phyloP scores from a whole-genome alignment of 2,113 vertebrate species.

The Pangasianodon hypophthalmus region DNA sequence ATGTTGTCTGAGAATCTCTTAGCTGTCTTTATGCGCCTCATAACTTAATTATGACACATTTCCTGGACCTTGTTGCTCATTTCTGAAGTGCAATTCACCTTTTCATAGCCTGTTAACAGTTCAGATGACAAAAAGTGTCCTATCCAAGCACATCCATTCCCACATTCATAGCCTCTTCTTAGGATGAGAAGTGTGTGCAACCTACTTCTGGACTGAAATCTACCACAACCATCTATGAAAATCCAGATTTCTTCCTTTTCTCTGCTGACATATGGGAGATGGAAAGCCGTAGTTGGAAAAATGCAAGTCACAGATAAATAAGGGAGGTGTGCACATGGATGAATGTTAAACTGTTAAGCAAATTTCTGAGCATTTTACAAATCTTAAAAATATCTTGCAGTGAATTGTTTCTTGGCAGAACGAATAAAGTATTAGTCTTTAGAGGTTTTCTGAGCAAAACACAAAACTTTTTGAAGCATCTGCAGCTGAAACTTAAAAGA shows the following conservation, averaged over 20 bases:
- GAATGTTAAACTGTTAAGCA: slow-evolving; percentile 7
- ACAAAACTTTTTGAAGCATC: background rate
- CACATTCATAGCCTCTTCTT: slow-evolving; percentile 2
- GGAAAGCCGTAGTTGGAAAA: slow-evolving; percentile 62
- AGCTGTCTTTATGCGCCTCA: slow-evolving; percentile 57
- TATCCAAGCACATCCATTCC: slow-evolving; percentile 40
- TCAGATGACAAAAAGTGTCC: slow-evolving; percentile 39
- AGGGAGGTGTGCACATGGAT: slow-evolving; percentile 1
- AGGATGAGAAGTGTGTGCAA: slow-evolving; percentile 14
- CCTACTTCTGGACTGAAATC: slow-evolving; percentile 56
- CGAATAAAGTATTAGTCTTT: background rate
- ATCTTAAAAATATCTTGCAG: slow-evolving; percentile 4
- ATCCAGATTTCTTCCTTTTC: slow-evolving; percentile 63
- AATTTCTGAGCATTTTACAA: slow-evolving; percentile 11
- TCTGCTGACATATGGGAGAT: slow-evolving; percentile 55
- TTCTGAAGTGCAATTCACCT: slow-evolving; percentile 49
- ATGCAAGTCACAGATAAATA: slow-evolving; percentile 48
- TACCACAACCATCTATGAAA: slow-evolving; percentile 57
- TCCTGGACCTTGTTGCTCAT: slow-evolving; percentile 52
- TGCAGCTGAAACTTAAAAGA: slow-evolving; percentile 38
- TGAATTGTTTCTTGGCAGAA: background rate
- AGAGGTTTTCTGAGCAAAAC: background rate
- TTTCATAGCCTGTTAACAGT: slow-evolving; percentile 43
- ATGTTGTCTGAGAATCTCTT: slow-evolving; percentile 60
- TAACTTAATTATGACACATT: slow-evolving; percentile 58